Percentiles rank a stretch among this genome's conserved stretches.
Conservation (phyloP, 2,888 invertebrate species). For the Lobophora halterata region DNA sequence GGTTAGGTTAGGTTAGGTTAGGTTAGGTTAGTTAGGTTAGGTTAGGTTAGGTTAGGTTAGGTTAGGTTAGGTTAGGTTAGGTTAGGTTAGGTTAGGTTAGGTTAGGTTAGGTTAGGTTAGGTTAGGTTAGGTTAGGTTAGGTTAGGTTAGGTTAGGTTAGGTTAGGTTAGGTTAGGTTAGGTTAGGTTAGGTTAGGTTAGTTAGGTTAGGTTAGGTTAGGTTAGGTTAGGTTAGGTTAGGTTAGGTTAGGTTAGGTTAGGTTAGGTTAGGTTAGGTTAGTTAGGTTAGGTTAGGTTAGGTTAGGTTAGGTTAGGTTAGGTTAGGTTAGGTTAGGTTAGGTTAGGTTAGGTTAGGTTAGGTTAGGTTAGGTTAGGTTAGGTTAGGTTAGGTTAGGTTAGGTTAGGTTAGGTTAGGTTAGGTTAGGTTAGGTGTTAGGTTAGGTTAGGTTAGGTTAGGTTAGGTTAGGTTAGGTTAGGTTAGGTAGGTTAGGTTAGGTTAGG, state of each 20-base stretch:
- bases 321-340: slow-evolving; percentile 18
- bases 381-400: slow-evolving; percentile 22
- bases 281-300: slow-evolving; percentile 4
- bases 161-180: slow-evolving; percentile 27
- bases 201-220: slow-evolving; percentile 30
- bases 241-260: slow-evolving; percentile 16
- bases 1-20: too few species aligned
- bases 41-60: slow-evolving; percentile 34
- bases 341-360: slow-evolving; percentile 15
- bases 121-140: slow-evolving; percentile 37
- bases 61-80: slow-evolving; percentile 33
- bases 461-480: slow-evolving; percentile 3
- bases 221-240: slow-evolving; percentile 28
- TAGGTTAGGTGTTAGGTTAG: slow-evolving; percentile 16
- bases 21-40: slow-evolving; percentile 37
- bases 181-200: slow-evolving; percentile 29
- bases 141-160: too few species aligned
- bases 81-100: slow-evolving; percentile 35
- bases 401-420: slow-evolving; percentile 21
- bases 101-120: slow-evolving; percentile 36
- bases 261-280: slow-evolving; percentile 20
- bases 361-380: slow-evolving; percentile 18
- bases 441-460: slow-evolving; percentile 21
- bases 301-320: slow-evolving; percentile 9
- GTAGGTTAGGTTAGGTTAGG: slow-evolving; percentile 10